Evolutionary conservation across 1,140 invertebrate species (phyloP).

Genomic region (Dendrolimus punctatus): DNA sequence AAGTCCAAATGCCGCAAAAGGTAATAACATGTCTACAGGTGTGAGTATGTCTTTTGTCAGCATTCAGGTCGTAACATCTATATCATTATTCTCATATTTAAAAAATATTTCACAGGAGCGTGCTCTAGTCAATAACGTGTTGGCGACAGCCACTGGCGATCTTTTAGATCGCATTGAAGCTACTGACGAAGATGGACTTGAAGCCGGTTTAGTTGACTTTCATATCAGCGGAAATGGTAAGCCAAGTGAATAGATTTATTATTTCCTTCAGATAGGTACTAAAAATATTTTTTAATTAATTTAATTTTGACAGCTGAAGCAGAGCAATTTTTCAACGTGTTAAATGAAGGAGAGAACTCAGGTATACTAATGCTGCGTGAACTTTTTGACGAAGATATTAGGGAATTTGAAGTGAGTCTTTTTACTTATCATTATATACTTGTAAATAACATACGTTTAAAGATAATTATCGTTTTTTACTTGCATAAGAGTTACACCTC

Average conservation of each 20-base stretch:
- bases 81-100: not conserved
- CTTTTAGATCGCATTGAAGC: slow-evolving; percentile 44
- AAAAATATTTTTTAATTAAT: too few relatives aligned
- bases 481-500: too few relatives aligned
- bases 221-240: slow-evolving; percentile 44
- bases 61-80: too few relatives aligned
- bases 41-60: too few relatives aligned
- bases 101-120: slow-evolving; percentile 31
- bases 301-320: slow-evolving; percentile 30
- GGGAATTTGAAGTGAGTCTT: slow-evolving; percentile 37
- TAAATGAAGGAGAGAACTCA: slow-evolving; percentile 40
- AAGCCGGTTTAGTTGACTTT: slow-evolving; percentile 62
- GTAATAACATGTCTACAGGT: too few relatives aligned
- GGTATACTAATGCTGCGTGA: slow-evolving; percentile 33
- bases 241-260: not conserved
- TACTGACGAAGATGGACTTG: slow-evolving; percentile 59
- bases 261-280: too few relatives aligned
- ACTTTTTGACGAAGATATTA: slow-evolving; percentile 28
- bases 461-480: too few relatives aligned
- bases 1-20: too few relatives aligned
- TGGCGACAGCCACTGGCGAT: slow-evolving; percentile 31
- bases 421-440: too few relatives aligned
- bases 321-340: slow-evolving; percentile 39
- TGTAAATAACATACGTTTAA: too few relatives aligned
- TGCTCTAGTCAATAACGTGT: slow-evolving; percentile 27